phyloP scores from a whole-genome alignment of 2,113 vertebrate genomes.

The Phyllostomus hastatus region DNA sequence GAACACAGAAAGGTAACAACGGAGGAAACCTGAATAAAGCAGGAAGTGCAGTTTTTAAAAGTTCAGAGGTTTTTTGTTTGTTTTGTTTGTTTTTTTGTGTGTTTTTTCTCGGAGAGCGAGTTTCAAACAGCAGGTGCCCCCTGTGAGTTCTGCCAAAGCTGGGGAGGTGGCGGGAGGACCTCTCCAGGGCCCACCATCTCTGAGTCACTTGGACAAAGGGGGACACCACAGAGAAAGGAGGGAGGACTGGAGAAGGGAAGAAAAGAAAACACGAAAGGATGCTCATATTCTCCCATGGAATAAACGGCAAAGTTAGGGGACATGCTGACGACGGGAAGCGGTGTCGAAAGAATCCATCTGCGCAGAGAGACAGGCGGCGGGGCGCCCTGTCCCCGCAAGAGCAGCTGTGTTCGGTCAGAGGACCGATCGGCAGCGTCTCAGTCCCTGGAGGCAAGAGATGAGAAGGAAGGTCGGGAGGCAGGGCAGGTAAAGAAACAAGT shows the following conservation, averaged over 20 bases:
- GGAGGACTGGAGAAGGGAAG: not conserved
- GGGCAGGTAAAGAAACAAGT: not conserved
- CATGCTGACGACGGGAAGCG: too few species aligned
- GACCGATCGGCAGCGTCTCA: not conserved
- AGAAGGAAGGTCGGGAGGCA: not conserved
- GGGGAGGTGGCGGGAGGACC: too few species aligned
- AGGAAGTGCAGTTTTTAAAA: too few species aligned
- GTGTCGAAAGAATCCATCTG: not conserved
- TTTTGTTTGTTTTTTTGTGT: not conserved
- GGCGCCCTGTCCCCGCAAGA: not conserved
- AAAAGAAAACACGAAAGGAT: not conserved
- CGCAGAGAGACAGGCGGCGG: rapidly evolving
- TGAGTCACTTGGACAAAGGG: not conserved
- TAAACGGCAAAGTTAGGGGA: not conserved
- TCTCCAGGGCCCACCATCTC: not conserved
- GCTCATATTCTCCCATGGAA: not conserved
- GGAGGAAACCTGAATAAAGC: not conserved
- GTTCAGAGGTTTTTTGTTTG: too few species aligned
- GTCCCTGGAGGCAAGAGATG: not conserved
- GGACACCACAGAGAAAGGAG: not conserved
- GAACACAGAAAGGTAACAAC: not conserved
- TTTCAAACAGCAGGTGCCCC: not conserved
- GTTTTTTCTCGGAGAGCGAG: not conserved
- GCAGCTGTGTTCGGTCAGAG: too few species aligned
- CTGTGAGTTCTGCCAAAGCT: not conserved